A percentile compares a stretch with the other conserved stretches of the same genome.
Conservation (phyloP, 2,797 vertebrate genomes). For the Argentina silus region DNA sequence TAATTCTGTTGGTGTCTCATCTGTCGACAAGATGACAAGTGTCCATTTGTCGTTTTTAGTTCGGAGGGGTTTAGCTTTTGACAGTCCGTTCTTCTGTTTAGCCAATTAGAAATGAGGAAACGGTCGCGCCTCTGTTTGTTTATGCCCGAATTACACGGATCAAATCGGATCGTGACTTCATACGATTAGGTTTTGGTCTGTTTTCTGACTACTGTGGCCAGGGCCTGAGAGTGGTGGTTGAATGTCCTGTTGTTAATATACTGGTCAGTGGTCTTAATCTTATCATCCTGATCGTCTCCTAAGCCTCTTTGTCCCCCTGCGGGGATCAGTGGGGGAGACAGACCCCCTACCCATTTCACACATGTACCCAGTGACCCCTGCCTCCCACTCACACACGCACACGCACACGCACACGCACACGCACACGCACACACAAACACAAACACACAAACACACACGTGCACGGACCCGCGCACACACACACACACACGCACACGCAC, state of each 20-base stretch:
- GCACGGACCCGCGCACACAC: too few relatives aligned
- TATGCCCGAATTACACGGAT: too few relatives aligned
- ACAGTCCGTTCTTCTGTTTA: too few relatives aligned
- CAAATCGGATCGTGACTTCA: background rate
- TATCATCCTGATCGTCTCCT: slow-evolving; percentile 56
- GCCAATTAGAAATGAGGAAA: too few relatives aligned
- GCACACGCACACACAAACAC: background rate
- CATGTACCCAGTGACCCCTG: background rate
- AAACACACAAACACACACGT: background rate
- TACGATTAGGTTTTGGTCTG: background rate
- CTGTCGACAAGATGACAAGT: too few relatives aligned
- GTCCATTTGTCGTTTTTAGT: too few relatives aligned
- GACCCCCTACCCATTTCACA: background rate
- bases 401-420: slow-evolving; percentile 3
- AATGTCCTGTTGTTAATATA: slow-evolving; percentile 41
- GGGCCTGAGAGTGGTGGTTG: slow-evolving; percentile 39
- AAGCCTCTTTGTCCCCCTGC: slow-evolving; percentile 59
- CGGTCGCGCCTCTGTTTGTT: too few relatives aligned
- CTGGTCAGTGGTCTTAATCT: slow-evolving; percentile 57
- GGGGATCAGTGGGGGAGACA: slow-evolving; percentile 34
- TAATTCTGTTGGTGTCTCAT: too few relatives aligned
- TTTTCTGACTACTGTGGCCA: slow-evolving; percentile 17
- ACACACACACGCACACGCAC: too few relatives aligned
- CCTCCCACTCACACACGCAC: background rate
- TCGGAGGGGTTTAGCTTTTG: too few relatives aligned